Evolutionary conservation across 2,797 vertebrate species (phyloP), one percentile per base, ranked within the genome.

Genomic region (Sebastes minor): DNA sequence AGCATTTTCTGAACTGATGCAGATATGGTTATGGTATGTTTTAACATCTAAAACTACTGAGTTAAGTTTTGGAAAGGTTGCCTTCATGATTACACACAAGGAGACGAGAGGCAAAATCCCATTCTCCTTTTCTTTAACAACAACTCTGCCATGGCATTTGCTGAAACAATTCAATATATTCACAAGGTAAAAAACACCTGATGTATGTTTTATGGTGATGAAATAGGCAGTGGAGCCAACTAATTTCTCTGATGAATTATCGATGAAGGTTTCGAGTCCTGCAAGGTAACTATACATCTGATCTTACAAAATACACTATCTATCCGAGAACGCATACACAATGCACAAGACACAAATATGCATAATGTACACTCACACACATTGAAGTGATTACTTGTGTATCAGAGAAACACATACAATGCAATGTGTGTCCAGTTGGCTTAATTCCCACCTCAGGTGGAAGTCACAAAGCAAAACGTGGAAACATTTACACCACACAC

Each of bases 401-500:
- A 59, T 76, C 27, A 22, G 66, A 30, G n/a, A 18, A 69, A 38
- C n/a, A 28, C 28, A 28, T 28, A 28, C 6, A 6, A 28, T 28
- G 28, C 28, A 28, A 28, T 28, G 28, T 28, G 28, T 28, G 28
- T 28, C 74, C 77, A 82, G 35, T 30, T 83, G 78, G 71, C 42
- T 81, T 23, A n/a, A 23, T 70, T 66, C 22, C 30, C 14, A 8
- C 3, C 8, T 60, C 62, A 78, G 35, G 42, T 85, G 27, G 65
- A 38, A 60, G 69, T 42, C 25, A 46, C 38, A 28, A 38, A 13
- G 14, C 22, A 67, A 55, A 80, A 76, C 16, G 9, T 74, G 75
- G 59, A 73, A 85, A 66, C 55, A 81, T 83, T 74, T 83, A 74
- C 32, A 65, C 14, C 3, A 14, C 64, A 69, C 33, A 70, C 23